Conservation (phyloP, 2,113 vertebrate genomes). For the Willisornis vidua region DNA sequence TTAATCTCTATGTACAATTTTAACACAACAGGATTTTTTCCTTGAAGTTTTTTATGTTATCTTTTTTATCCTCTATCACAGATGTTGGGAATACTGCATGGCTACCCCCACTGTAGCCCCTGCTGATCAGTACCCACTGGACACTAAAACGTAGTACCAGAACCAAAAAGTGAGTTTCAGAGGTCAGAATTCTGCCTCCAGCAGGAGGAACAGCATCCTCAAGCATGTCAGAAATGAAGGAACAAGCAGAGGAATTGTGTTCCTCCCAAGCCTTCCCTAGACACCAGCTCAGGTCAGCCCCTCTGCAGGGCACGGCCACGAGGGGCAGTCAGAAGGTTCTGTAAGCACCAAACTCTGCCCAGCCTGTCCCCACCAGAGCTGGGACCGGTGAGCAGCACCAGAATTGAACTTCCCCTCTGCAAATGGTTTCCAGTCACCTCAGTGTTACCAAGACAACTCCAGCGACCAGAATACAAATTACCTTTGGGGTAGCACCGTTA, state of each 20-base stretch:
- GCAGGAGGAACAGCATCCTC: neutral
- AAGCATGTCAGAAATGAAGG: neutral
- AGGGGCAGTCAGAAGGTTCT: constrained; percentile 45
- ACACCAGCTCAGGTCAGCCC: neutral
- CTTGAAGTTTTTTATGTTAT: neutral
- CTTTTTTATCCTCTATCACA: neutral
- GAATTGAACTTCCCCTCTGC: constrained; percentile 80
- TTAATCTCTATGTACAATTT: neutral
- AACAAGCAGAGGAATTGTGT: neutral
- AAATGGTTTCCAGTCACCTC: constrained; percentile 88
- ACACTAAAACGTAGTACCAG: neutral
- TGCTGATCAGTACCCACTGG: neutral
- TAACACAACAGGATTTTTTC: neutral
- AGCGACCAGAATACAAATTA: constrained; percentile 86
- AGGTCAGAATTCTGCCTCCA: neutral
- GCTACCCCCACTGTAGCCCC: neutral
- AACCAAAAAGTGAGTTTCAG: neutral
- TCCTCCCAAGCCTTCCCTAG: neutral
- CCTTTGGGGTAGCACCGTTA: constrained; percentile 68
- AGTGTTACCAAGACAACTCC: constrained; percentile 90
- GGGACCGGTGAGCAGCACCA: constrained; percentile 70
- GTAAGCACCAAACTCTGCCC: constrained; percentile 62
- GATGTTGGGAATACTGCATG: accelerated
- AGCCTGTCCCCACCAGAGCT: constrained; percentile 70
- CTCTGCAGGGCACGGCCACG: neutral